A percentile compares a stretch with the other conserved stretches of the same genome.
Evolutionary conservation across 2,888 invertebrate genomes (phyloP).

Genomic region (Mantis religiosa): DNA sequence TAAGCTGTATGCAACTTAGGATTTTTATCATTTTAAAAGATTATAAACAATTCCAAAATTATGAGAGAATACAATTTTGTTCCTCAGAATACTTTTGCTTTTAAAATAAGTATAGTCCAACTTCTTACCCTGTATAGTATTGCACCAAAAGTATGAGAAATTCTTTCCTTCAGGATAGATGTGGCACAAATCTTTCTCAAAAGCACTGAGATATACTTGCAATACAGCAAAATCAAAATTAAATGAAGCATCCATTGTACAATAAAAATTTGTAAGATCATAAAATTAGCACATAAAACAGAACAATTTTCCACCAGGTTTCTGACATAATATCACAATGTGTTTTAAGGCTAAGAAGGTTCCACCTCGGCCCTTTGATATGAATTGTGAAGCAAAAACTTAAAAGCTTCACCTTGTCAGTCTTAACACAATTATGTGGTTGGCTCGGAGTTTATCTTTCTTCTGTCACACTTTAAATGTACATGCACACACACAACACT

Average conservation of each 20-base stretch:
- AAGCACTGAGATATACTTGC: neutral
- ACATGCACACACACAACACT: neutral
- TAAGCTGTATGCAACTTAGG: too few relatives aligned
- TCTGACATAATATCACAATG: neutral
- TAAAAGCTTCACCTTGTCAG: neutral
- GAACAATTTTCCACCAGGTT: neutral
- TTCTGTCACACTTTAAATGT: neutral
- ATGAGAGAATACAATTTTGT: too few relatives aligned
- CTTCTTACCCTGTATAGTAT: too few relatives aligned
- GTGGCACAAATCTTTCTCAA: too few relatives aligned
- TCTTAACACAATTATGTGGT: conserved; percentile 1
- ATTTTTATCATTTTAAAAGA: too few relatives aligned
- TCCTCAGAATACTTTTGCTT: too few relatives aligned
- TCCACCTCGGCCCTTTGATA: neutral
- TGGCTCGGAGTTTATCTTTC: conserved; percentile 2
- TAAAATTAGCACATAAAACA: neutral
- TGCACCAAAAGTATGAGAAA: too few relatives aligned
- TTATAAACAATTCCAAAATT: too few relatives aligned
- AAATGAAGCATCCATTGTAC: neutral
- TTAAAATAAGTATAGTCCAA: too few relatives aligned
- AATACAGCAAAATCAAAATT: neutral
- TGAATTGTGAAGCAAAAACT: neutral
- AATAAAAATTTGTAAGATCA: neutral
- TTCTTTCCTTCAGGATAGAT: too few relatives aligned
- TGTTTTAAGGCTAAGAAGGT: neutral